Conservation (phyloP, 1,140 invertebrate genomes). For the Drosophila lacteicornis region DNA sequence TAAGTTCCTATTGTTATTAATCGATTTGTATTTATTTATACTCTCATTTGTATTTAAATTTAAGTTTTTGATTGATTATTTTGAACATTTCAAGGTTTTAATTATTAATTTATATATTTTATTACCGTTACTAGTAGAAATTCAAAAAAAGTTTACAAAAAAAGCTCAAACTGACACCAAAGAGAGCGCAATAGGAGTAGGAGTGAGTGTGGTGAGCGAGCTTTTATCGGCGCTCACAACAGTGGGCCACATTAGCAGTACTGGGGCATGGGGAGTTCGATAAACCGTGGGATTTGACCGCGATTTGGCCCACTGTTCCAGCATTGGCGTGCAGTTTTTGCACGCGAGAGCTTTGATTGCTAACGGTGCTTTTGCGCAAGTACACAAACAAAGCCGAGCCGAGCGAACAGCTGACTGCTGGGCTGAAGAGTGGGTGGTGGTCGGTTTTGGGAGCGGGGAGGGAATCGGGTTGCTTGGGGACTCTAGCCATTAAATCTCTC, state of each 20-base stretch:
- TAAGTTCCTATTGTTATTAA: neutral
- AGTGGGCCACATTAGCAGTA: conserved; percentile 8
- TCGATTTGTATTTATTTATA: neutral
- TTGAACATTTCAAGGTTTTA: neutral
- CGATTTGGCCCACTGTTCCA: conserved; percentile 20
- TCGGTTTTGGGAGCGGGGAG: neutral
- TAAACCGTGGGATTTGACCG: neutral
- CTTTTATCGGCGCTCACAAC: conserved; percentile 8
- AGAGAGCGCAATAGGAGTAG: neutral
- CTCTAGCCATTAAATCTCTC: conserved; percentile 57
- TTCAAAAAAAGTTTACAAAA: neutral
- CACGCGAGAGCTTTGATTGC: conserved; percentile 39
- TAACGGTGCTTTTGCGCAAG: conserved; percentile 67
- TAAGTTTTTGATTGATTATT: neutral
- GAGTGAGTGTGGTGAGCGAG: conserved; percentile 4
- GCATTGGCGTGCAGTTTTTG: conserved; percentile 42
- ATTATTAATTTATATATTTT: neutral
- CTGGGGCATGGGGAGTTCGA: conserved; percentile 20
- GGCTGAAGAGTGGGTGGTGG: conserved; percentile 11
- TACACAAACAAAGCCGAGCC: conserved; percentile 63
- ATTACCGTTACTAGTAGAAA: neutral
- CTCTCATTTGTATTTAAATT: neutral
- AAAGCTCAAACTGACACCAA: neutral
- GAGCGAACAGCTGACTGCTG: conserved; percentile 56
- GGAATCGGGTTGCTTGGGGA: conserved; percentile 26